These are phyloP conservation scores for Catharus ustulatus DNA, from an alignment of 2,797 vertebrate genomes.

Conservation along the genomic window DNA sequence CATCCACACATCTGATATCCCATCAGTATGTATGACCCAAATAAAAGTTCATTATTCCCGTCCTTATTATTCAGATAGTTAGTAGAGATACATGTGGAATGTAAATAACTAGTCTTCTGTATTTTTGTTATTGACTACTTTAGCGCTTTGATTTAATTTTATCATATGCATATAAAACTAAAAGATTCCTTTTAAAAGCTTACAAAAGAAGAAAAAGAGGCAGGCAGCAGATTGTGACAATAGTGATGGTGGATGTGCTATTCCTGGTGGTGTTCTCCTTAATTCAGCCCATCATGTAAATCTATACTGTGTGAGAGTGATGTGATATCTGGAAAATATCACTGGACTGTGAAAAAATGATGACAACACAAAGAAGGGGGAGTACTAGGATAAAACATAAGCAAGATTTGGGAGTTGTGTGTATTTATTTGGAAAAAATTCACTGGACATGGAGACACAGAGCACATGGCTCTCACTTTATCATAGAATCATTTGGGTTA, in stretches of 20 bases:
- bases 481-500: neutral
- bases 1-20: neutral
- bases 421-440: neutral
- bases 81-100: neutral
- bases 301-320: neutral
- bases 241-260: neutral
- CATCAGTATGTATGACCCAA: neutral
- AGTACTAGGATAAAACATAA: neutral
- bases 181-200: neutral
- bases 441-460: neutral
- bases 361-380: neutral
- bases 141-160: neutral
- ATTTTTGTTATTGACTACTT: neutral
- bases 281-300: slow-evolving; percentile 40
- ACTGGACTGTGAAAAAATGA: slow-evolving; percentile 20
- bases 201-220: neutral
- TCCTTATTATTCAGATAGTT: neutral
- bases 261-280: slow-evolving; percentile 10
- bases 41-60: neutral
- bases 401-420: neutral
- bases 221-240: neutral
- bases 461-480: neutral
- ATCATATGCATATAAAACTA: neutral
- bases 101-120: neutral
- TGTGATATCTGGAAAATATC: slow-evolving; percentile 5